A percentile compares a stretch with the other conserved stretches of the same genome.
Conservation (phyloP, 2,797 vertebrate species). For the Etheostoma perlongum region DNA sequence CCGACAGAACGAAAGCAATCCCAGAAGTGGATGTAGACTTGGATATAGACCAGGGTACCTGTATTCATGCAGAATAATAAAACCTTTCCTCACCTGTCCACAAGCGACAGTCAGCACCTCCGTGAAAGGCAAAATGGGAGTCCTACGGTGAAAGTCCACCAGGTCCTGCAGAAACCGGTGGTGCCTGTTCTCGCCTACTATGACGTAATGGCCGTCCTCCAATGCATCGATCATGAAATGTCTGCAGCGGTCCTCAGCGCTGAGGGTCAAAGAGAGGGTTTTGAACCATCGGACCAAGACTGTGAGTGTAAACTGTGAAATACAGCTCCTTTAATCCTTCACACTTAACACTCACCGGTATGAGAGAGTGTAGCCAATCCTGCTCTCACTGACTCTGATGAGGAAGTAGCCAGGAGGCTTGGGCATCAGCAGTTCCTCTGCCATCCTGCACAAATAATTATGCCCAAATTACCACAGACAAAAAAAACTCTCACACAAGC, state of each 20-base stretch:
- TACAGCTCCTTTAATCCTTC: neutral
- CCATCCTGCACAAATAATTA: slow-evolving; percentile 69
- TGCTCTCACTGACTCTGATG: slow-evolving; percentile 88
- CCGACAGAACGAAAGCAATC: too few relatives aligned
- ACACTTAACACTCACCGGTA: slow-evolving; percentile 82
- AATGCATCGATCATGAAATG: slow-evolving; percentile 88
- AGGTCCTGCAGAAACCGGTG: slow-evolving; percentile 85
- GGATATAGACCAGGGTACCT: neutral
- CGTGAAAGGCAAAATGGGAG: slow-evolving; percentile 78
- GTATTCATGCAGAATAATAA: neutral
- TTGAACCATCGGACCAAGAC: neutral
- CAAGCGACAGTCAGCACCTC: slow-evolving; percentile 85
- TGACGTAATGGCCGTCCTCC: slow-evolving; percentile 72
- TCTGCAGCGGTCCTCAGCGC: slow-evolving; percentile 79
- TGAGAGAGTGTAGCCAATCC: slow-evolving; percentile 89
- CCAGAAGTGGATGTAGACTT: too few relatives aligned
- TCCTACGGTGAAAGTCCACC: slow-evolving; percentile 82
- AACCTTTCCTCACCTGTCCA: slow-evolving; percentile 77
- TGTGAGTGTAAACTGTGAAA: neutral
- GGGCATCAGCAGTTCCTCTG: slow-evolving; percentile 83
- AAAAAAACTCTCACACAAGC: slow-evolving; percentile 23
- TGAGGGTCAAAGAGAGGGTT: slow-evolving; percentile 47
- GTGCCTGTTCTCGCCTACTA: slow-evolving; percentile 78
- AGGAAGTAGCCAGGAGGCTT: slow-evolving; percentile 88
- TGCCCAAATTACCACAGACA: slow-evolving; percentile 5